Conservation (phyloP, 2,113 vertebrate species). For the Hemicordylus capensis region DNA sequence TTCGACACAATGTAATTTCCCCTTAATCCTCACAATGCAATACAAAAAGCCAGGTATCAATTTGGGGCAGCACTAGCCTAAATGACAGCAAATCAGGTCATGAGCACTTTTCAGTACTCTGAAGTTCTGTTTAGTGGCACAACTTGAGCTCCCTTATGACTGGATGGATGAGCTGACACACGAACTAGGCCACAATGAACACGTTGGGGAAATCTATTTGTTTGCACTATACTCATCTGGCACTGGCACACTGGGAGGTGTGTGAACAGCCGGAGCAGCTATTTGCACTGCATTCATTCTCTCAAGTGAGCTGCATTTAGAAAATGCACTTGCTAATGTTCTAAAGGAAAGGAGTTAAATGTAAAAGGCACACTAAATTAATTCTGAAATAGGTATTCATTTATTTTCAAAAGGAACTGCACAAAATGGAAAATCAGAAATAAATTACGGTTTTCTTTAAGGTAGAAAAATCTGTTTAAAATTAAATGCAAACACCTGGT, state of each 20-base stretch:
- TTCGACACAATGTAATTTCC: neutral
- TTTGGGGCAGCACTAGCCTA: neutral
- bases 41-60: neutral
- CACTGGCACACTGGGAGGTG: neutral
- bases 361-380: neutral
- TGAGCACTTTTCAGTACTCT: neutral
- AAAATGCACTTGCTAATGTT: neutral
- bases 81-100: conserved; percentile 15
- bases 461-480: neutral
- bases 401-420: neutral
- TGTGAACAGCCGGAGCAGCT: neutral
- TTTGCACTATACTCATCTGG: conserved; percentile 10
- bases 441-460: neutral
- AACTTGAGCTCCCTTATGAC: conserved; percentile 39
- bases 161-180: conserved; percentile 27
- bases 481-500: neutral
- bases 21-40: neutral
- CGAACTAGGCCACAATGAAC: conserved; percentile 6
- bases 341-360: neutral
- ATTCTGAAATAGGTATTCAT: neutral
- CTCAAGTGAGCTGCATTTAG: neutral
- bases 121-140: conserved; percentile 25
- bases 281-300: conserved; percentile 14
- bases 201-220: conserved; percentile 23
- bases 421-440: neutral